These are phyloP conservation scores for Unio pictorum DNA, from an alignment of 2,888 invertebrate species.

Conservation along the genomic window DNA sequence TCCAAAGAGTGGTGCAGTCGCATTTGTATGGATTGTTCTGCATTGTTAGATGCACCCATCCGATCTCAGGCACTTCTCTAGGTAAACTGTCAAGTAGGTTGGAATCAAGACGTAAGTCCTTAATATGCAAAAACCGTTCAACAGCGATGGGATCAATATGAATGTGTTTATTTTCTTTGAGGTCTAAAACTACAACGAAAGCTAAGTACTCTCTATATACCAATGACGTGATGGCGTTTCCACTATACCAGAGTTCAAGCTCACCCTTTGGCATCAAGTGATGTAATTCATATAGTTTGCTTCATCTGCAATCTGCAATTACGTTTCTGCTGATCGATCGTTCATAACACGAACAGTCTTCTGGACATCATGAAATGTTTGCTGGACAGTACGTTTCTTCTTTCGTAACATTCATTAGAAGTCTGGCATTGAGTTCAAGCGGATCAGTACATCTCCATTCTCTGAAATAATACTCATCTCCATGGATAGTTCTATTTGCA, in stretches of 20 bases:
- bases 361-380: slow-evolving; percentile 20
- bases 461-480: slow-evolving; percentile 30
- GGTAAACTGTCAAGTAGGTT: slow-evolving; percentile 22
- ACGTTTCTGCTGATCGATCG: slow-evolving; percentile 15
- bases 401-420: slow-evolving; percentile 19
- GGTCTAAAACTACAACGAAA: slow-evolving; percentile 3
- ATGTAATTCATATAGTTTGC: slow-evolving; percentile 15
- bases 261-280: slow-evolving; percentile 17
- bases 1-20: slow-evolving; percentile 43
- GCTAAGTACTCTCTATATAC: slow-evolving; percentile 9
- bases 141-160: slow-evolving; percentile 9
- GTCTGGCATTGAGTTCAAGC: slow-evolving; percentile 14
- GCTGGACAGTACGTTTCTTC: slow-evolving; percentile 21
- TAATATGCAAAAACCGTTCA: slow-evolving; percentile 2
- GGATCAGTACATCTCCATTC: slow-evolving; percentile 34
- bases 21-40: slow-evolving; percentile 37
- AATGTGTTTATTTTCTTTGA: slow-evolving; percentile 11
- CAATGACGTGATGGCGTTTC: slow-evolving; percentile 31
- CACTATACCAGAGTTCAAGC: slow-evolving; percentile 39
- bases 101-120: slow-evolving; percentile 12
- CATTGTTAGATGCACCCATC: slow-evolving; percentile 4
- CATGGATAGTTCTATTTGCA: slow-evolving; percentile 6
- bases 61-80: background rate
- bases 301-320: slow-evolving; percentile 36
- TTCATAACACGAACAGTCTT: slow-evolving; percentile 24